phyloP scores from a whole-genome alignment of 2,797 vertebrate species.

The Cyprinodon diabolis region DNA sequence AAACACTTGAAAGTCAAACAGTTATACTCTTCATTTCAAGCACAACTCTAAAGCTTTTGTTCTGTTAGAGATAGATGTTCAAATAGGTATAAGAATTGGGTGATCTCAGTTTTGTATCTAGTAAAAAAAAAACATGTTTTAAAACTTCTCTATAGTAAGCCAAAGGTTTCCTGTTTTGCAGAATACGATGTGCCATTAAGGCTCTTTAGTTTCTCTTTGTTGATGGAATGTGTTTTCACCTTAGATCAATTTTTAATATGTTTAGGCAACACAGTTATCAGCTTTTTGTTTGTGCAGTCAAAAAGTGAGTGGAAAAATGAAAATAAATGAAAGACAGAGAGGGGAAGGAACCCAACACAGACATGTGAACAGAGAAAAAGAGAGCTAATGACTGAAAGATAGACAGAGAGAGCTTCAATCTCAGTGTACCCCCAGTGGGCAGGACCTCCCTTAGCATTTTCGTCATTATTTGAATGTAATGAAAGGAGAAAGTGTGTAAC shows the following conservation, averaged over 20 bases:
- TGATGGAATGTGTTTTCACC: slow-evolving; percentile 44
- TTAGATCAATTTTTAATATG: slow-evolving; percentile 65
- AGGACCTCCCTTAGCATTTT: slow-evolving; percentile 84
- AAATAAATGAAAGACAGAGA: slow-evolving; percentile 45
- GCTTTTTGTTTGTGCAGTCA: slow-evolving; percentile 59
- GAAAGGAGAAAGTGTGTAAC: slow-evolving; percentile 98
- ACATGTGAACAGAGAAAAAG: slow-evolving; percentile 33
- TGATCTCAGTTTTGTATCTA: slow-evolving; percentile 8
- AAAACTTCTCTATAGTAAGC: slow-evolving; percentile 22
- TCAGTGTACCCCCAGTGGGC: slow-evolving; percentile 78
- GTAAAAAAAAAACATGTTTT: slow-evolving; percentile 35
- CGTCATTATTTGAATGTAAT: slow-evolving; percentile 98
- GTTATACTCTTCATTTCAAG: slow-evolving; percentile 27
- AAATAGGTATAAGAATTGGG: too few relatives aligned
- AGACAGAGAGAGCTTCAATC: slow-evolving; percentile 69
- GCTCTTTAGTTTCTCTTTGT: slow-evolving; percentile 39
- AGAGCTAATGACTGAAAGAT: slow-evolving; percentile 31
- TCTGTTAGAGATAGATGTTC: not conserved
- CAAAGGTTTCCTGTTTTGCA: slow-evolving; percentile 33
- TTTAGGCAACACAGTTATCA: slow-evolving; percentile 53
- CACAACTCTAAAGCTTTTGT: slow-evolving; percentile 40
- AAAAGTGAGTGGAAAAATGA: slow-evolving; percentile 57
- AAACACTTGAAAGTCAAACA: slow-evolving; percentile 35
- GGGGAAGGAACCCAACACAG: slow-evolving; percentile 48
- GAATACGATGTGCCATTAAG: slow-evolving; percentile 9